phyloP scores from a whole-genome alignment of 2,888 invertebrate genomes.

The Morinoia aosen region DNA sequence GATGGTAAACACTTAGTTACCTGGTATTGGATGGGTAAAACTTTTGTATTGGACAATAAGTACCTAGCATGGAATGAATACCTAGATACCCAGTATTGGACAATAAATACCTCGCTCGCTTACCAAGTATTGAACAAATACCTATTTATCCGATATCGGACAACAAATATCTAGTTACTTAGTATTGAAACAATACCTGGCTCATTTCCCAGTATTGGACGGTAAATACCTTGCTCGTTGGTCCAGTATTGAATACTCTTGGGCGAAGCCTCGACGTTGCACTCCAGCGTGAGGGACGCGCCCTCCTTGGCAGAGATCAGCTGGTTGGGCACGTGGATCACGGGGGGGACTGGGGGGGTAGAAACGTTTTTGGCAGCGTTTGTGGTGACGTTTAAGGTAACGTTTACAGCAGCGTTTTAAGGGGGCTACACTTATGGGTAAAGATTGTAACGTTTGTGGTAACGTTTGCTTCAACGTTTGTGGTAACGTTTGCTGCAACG shows the following conservation, averaged over 20 bases:
- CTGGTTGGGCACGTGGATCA: constrained; percentile 67
- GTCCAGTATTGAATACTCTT: constrained; percentile 66
- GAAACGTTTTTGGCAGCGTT: background rate
- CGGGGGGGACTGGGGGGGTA: constrained; percentile 60
- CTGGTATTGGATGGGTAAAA: too few species aligned
- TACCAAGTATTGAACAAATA: background rate
- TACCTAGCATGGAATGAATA: too few species aligned
- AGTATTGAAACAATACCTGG: background rate
- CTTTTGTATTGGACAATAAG: too few species aligned
- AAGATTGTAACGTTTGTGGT: too few species aligned
- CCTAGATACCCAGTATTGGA: too few species aligned
- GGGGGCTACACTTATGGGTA: too few species aligned
- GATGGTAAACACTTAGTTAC: too few species aligned
- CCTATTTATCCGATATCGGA: background rate
- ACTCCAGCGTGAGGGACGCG: constrained; percentile 56
- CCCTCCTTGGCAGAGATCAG: constrained; percentile 62
- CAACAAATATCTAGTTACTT: too few species aligned
- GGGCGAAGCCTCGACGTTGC: constrained; percentile 65
- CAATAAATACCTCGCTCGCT: background rate
- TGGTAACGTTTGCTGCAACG: too few species aligned
- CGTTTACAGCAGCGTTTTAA: background rate
- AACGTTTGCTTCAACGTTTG: too few species aligned
- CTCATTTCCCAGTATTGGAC: constrained; percentile 1
- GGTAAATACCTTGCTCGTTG: constrained; percentile 56
- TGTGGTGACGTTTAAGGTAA: background rate